Evolutionary conservation across 2,113 vertebrate species (phyloP), one percentile per base, ranked within the genome.

Genomic region (Murina feae): DNA sequence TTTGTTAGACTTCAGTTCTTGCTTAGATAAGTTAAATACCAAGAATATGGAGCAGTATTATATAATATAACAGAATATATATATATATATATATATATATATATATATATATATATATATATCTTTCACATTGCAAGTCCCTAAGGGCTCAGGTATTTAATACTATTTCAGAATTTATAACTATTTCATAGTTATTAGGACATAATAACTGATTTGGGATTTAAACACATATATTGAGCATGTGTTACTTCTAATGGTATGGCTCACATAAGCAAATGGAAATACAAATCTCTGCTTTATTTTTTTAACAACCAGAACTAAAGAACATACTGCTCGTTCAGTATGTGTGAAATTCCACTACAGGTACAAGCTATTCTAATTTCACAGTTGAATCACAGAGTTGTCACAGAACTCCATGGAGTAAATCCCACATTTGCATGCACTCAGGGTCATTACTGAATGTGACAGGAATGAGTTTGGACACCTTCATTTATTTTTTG

Each of bases 261-360:
- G 17, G 25, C 35, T 96, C 71, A 95, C 78, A 92, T 37, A 96
- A 96, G 80, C 25, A 97, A 42, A 92, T 58, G 6, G 44, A 98
- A 97, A 80, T 16, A 65, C 0, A 30, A 39, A 2, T 90, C 95
- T 96, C 49, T 75, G 76, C 65, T 78, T 72, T 30, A 11, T 51
- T 95, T 96, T 96, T 95, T 86, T 80, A 96, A 51, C 35, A 49
- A 65, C 65, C 82, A 0, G 84, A 94, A 92, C 53, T 58, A 86
- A 80, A 97, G 76, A 95, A 93, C 74, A 96, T 86, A 94, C n/a
- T 84, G 91, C 35, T 97, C 79, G 68, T 95, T 98, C 95, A 98
- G 96, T 95, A 97, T 92, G 97, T 98, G 96, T 98, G 97, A 98
- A 98, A 98, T 98, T 98, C 86, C 86, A 94, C 89, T 97, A 98